Conservation (phyloP, 2,113 vertebrate species). For the Cairina moschata region DNA sequence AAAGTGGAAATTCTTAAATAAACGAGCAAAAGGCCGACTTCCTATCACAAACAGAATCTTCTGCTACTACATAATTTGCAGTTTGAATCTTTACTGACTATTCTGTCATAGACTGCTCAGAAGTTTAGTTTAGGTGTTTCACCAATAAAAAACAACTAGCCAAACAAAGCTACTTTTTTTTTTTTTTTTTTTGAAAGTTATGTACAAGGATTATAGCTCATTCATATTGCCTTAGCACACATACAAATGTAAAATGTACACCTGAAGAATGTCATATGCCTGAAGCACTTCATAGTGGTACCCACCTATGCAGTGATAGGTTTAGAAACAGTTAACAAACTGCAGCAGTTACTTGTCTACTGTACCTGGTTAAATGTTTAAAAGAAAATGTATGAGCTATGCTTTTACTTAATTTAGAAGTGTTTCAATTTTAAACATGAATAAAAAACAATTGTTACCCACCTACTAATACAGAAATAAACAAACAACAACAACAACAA, state of each 20-base stretch:
- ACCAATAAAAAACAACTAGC: too few relatives aligned
- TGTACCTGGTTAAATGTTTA: not conserved
- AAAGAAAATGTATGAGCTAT: not conserved
- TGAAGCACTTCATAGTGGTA: not conserved
- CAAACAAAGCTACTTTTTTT: too few relatives aligned
- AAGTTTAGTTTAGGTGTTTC: not conserved
- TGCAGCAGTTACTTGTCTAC: not conserved
- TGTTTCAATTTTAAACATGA: not conserved
- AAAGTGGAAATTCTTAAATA: not conserved
- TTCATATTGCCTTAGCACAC: not conserved
- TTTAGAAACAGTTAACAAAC: not conserved
- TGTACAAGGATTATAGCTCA: not conserved
- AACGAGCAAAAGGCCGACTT: not conserved
- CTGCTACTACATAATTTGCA: not conserved
- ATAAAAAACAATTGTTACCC: not conserved
- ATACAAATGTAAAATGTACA: not conserved
- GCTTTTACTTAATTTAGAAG: not conserved
- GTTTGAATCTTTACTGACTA: not conserved
- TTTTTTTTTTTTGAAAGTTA: not conserved
- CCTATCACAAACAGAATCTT: not conserved
- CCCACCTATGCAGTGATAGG: not conserved
- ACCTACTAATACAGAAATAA: not conserved
- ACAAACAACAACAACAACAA: too few relatives aligned
- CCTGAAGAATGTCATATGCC: not conserved
- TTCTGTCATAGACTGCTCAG: not conserved